These are phyloP conservation scores for Contarinia nasturtii DNA, from an alignment of 1,140 invertebrate genomes.

Conservation along the genomic window DNA sequence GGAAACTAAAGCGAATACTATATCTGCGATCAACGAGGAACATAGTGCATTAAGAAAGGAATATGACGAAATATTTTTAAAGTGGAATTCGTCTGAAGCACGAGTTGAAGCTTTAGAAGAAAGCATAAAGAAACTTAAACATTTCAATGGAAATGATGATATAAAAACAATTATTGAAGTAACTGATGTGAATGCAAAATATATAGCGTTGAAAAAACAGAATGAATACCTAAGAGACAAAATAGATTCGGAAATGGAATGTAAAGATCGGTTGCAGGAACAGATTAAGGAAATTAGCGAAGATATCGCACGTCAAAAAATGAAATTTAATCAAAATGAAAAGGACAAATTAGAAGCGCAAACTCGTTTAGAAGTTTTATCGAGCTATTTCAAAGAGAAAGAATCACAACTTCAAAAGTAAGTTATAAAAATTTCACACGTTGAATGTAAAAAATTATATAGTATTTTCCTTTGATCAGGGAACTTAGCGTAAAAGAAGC, in stretches of 20 bases:
- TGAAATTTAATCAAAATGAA: slow-evolving; percentile 48
- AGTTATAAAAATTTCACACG: not conserved
- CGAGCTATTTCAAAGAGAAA: slow-evolving; percentile 75
- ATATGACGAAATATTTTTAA: slow-evolving; percentile 12
- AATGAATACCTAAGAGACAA: slow-evolving; percentile 19
- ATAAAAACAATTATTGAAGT: slow-evolving; percentile 23
- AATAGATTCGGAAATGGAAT: slow-evolving; percentile 22
- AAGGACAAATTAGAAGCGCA: slow-evolving; percentile 61
- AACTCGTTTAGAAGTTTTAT: slow-evolving; percentile 64
- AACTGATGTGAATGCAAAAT: slow-evolving; percentile 28
- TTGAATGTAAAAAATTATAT: not conserved
- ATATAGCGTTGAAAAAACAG: slow-evolving; percentile 26
- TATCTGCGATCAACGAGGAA: slow-evolving; percentile 13
- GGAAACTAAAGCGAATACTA: not conserved
- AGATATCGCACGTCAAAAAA: slow-evolving; percentile 29
- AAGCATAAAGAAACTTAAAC: slow-evolving; percentile 24
- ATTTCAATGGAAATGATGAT: slow-evolving; percentile 19
- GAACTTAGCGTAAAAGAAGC: slow-evolving; percentile 64
- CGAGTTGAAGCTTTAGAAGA: slow-evolving; percentile 25
- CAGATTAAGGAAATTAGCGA: slow-evolving; percentile 12
- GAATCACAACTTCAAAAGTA: slow-evolving; percentile 70
- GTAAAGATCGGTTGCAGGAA: slow-evolving; percentile 10
- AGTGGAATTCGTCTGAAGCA: slow-evolving; percentile 16
- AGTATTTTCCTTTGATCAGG: slow-evolving; percentile 27
- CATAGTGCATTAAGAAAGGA: slow-evolving; percentile 12